Conservation (phyloP, 1,140 invertebrate species). For the Heterodera schachtii region DNA sequence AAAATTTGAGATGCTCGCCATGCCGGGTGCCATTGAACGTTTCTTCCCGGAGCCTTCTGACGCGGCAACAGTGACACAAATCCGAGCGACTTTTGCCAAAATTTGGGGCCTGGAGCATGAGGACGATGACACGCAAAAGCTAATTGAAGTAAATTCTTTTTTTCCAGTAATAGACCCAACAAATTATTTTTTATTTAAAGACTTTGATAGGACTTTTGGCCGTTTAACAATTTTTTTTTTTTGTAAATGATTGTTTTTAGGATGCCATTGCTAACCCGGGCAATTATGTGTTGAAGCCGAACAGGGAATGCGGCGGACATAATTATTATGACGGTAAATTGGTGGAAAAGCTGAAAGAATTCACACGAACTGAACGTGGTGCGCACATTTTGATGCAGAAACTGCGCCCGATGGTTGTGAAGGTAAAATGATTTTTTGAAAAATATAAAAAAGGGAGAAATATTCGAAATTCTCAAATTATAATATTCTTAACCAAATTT, state of each 20-base stretch:
- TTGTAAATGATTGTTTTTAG: not conserved
- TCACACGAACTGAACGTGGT: conserved; percentile 75
- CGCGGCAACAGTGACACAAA: conserved; percentile 71
- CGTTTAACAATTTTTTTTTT: too few relatives aligned
- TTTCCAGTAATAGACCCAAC: too few relatives aligned
- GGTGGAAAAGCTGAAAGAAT: conserved; percentile 71
- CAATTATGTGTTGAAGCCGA: conserved; percentile 91
- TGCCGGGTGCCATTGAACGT: too few relatives aligned
- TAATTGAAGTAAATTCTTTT: too few relatives aligned
- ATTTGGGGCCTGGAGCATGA: conserved; percentile 80
- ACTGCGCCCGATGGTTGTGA: conserved; percentile 49
- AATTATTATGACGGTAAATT: conserved; percentile 88
- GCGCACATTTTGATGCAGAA: conserved; percentile 92
- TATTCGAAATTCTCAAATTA: not conserved
- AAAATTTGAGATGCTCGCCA: not conserved
- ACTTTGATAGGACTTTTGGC: too few relatives aligned
- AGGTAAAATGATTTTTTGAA: too few relatives aligned
- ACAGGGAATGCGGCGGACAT: conserved; percentile 80
- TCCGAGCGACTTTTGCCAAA: conserved; percentile 83
- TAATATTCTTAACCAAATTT: not conserved
- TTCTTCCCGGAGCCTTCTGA: conserved; percentile 34
- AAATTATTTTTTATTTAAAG: too few relatives aligned
- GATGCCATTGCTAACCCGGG: conserved; percentile 81
- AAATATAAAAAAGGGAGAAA: too few relatives aligned
- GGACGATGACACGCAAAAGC: conserved; percentile 23